Evolutionary conservation across 2,797 vertebrate species (phyloP).

Genomic region (Natrix natrix): DNA sequence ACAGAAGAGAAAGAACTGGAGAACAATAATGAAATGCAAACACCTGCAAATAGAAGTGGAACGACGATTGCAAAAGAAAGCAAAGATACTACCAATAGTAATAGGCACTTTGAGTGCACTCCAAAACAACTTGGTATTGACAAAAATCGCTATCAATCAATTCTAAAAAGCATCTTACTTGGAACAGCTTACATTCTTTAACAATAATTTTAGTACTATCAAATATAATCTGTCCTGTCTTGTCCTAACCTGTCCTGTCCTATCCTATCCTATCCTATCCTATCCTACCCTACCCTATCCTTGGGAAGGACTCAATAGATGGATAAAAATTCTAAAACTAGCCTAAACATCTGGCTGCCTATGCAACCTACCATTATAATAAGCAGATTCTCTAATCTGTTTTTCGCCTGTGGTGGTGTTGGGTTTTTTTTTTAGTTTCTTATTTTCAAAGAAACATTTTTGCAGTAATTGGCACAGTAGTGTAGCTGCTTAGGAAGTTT

Average conservation of each 20-base stretch:
- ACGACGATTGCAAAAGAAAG: not conserved
- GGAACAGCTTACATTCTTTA: not conserved
- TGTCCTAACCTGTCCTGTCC: too few relatives aligned
- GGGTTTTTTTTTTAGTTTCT: not conserved
- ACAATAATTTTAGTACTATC: not conserved
- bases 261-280: too few relatives aligned
- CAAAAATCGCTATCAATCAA: not conserved
- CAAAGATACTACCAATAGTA: not conserved
- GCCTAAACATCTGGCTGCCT: not conserved
- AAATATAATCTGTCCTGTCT: not conserved
- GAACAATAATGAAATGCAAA: not conserved
- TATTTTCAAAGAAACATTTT: not conserved
- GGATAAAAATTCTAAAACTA: not conserved
- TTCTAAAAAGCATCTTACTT: not conserved
- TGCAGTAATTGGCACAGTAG: not conserved
- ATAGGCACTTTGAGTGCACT: not conserved
- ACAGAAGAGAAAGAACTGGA: not conserved
- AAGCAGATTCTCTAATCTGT: not conserved
- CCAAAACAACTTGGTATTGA: not conserved
- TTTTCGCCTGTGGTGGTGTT: not conserved
- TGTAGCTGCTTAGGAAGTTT: not conserved
- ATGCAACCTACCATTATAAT: not conserved
- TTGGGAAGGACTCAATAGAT: not conserved
- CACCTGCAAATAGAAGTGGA: not conserved
- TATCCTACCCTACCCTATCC: not conserved